These are phyloP conservation scores for Lydus trimaculatus DNA, from an alignment of 2,888 invertebrate genomes.

Conservation along the genomic window DNA sequence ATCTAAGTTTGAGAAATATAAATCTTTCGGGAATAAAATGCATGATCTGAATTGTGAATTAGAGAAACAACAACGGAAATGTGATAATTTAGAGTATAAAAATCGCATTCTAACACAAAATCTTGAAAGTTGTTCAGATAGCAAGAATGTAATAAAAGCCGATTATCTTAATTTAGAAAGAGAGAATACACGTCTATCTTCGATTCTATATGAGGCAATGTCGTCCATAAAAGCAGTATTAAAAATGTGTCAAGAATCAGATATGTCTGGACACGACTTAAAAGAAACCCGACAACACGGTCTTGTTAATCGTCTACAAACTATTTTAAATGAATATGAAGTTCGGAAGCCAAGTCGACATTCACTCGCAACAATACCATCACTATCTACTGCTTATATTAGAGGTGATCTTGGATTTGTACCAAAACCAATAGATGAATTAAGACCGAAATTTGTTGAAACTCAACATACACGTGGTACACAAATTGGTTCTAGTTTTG, in stretches of 20 bases:
- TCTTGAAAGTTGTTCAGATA: constrained; percentile 62
- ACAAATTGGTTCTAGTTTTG: constrained; percentile 42
- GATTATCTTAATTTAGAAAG: constrained; percentile 61
- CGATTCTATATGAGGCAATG: constrained; percentile 69
- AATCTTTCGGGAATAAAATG: constrained; percentile 37
- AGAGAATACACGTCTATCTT: constrained; percentile 65
- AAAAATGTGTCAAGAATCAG: constrained; percentile 56
- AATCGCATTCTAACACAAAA: constrained; percentile 63
- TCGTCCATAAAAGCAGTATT: constrained; percentile 67
- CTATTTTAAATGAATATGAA: constrained; percentile 53
- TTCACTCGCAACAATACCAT: constrained; percentile 59
- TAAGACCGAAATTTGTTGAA: background rate
- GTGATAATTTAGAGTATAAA: constrained; percentile 38
- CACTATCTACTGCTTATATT: constrained; percentile 61
- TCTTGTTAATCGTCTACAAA: constrained; percentile 60
- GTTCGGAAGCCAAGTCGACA: constrained; percentile 56
- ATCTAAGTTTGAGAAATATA: constrained; percentile 34
- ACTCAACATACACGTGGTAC: constrained; percentile 23
- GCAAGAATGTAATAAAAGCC: constrained; percentile 61
- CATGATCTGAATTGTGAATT: constrained; percentile 27
- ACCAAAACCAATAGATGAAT: constrained; percentile 60
- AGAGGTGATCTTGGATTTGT: constrained; percentile 74
- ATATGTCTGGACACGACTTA: constrained; percentile 60
- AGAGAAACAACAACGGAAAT: constrained; percentile 26
- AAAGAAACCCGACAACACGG: constrained; percentile 64